phyloP scores from a whole-genome alignment of 2,113 vertebrate species.

The Melanostigma gelatinosum region DNA sequence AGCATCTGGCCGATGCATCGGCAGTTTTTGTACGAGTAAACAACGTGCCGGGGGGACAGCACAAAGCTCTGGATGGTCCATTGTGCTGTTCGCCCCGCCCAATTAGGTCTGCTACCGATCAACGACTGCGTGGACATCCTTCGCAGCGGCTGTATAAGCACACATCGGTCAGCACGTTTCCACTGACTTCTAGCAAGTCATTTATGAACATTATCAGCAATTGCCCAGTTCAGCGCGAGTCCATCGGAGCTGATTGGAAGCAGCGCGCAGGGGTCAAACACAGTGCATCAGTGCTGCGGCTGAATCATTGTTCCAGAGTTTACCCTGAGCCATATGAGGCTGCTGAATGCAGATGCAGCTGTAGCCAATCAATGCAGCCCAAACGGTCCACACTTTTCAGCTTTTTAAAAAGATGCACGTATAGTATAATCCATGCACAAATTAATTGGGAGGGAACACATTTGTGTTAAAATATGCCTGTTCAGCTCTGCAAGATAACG shows the following conservation, averaged over 20 bases:
- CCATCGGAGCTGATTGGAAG: conserved; percentile 42
- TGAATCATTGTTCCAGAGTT: conserved; percentile 55
- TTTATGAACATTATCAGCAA: conserved; percentile 63
- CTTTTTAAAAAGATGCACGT: background rate
- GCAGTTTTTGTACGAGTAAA: conserved; percentile 46
- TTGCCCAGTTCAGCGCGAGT: conserved; percentile 43
- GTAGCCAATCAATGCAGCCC: conserved; percentile 4
- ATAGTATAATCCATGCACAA: conserved; percentile 29
- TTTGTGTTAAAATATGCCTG: conserved; percentile 6
- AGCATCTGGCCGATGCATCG: conserved; percentile 24
- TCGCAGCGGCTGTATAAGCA: background rate
- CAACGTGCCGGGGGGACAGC: conserved; percentile 22
- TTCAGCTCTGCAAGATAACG: background rate
- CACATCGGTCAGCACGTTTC: background rate
- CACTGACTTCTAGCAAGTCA: conserved; percentile 33
- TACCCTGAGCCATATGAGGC: conserved; percentile 25
- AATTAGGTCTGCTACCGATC: conserved; percentile 44
- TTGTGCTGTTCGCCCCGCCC: conserved; percentile 23
- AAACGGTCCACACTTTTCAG: conserved; percentile 1
- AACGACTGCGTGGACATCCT: conserved; percentile 14
- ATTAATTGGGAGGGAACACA: conserved; percentile 7
- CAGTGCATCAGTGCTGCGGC: conserved; percentile 31
- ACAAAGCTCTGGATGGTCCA: conserved; percentile 46
- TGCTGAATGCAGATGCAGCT: conserved; percentile 50
- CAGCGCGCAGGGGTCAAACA: conserved; percentile 47